Evolutionary conservation across 2,113 vertebrate species (phyloP), one percentile per base, ranked within the genome.

Genomic region (Arothron firmamentum): DNA sequence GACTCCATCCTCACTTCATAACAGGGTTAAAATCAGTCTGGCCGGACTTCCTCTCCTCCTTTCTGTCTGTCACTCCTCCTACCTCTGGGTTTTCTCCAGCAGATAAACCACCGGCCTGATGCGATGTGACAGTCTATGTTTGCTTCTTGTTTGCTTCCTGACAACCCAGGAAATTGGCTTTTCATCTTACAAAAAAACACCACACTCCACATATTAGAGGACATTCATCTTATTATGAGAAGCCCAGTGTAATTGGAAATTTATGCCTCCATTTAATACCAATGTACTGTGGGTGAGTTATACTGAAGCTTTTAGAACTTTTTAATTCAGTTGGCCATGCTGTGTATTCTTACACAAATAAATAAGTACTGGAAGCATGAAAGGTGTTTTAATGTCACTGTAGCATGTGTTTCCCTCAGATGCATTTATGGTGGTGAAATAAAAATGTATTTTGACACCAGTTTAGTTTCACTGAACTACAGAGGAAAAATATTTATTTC

Each of bases 121-220:
- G 72, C 65, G 79, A 86, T 72, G 72, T 83, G 82, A 85, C 87
- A 83, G 71, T 61, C 59, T 62, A 64, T 61, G 53, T 82, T 87
- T 78, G 74, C 62, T 81, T 77, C 74, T 76, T 70, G 70, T 67
- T 77, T 77, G 77, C 62, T 71, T 54, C 38, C 43, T 87, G 82
- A 89, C 83, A 87, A 87, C 67, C 47, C 74, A 66, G 81, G 83
- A 88, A 90, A 90, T 89, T 83, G 74, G 67, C 84, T 87, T 83
- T 84, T 88, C 78, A 81, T 84, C 78, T 83, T 83, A 77, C 73
- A 79, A 85, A 85, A 64, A 83, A 73, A 52, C 49, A 58, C 65
- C 62, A 60, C 65, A 74, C 20, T 71, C 69, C 41, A n/a, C 63
- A 67, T 82, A 83, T 82, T 79, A 84, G 71, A 76, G 56, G 61